A percentile compares a stretch with the other conserved stretches of the same genome.
These are phyloP conservation scores for Erebia aethiops DNA, from an alignment of 2,888 invertebrate genomes.

Conservation along the genomic window DNA sequence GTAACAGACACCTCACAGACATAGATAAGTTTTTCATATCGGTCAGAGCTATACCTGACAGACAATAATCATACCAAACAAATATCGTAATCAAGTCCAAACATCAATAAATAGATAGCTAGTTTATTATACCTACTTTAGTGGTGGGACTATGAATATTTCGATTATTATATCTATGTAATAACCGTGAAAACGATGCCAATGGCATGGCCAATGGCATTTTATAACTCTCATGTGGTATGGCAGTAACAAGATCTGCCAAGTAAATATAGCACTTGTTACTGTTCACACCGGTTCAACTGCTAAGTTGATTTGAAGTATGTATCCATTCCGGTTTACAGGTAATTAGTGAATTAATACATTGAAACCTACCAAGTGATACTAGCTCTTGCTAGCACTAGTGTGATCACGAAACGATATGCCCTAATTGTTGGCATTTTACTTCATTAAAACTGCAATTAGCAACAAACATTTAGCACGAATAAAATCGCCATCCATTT, in stretches of 20 bases:
- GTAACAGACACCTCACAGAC: too few relatives aligned
- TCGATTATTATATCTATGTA: too few relatives aligned
- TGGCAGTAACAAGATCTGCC: too few relatives aligned
- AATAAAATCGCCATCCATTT: slow-evolving; percentile 18
- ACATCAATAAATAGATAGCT: not conserved
- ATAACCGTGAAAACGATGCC: too few relatives aligned
- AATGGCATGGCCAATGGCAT: too few relatives aligned
- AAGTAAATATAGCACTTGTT: not conserved
- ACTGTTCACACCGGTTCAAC: slow-evolving; percentile 1
- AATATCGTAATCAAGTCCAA: not conserved
- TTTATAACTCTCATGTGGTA: too few relatives aligned
- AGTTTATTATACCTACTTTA: not conserved
- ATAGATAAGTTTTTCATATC: not conserved
- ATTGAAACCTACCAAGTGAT: slow-evolving; percentile 13
- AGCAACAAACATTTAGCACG: slow-evolving; percentile 17
- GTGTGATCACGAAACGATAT: slow-evolving; percentile 30
- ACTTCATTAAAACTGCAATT: slow-evolving; percentile 23
- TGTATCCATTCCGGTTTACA: slow-evolving; percentile 17
- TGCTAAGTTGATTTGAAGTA: not conserved
- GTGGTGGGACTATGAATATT: not conserved
- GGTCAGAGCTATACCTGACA: not conserved
- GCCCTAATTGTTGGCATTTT: slow-evolving; percentile 33
- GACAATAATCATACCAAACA: not conserved
- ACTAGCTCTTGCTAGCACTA: too few relatives aligned
- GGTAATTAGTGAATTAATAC: slow-evolving; percentile 23